Conservation (phyloP, 2,113 vertebrate species). For the Bettongia penicillata region DNA sequence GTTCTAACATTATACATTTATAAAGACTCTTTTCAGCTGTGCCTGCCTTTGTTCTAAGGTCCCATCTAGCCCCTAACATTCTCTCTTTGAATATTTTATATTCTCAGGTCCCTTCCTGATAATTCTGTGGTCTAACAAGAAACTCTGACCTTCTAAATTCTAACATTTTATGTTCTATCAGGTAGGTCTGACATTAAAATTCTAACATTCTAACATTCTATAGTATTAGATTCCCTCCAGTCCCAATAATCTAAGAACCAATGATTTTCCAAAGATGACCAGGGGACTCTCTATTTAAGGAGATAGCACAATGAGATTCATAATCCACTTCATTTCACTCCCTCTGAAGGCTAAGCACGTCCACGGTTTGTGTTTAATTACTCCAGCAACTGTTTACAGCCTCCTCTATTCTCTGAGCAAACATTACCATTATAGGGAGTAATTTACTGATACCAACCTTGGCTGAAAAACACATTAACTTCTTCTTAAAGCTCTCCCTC, state of each 20-base stretch:
- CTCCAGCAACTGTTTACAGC: slow-evolving; percentile 73
- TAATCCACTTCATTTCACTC: background rate
- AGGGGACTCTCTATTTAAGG: background rate
- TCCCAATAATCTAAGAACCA: background rate
- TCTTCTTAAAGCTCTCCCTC: background rate
- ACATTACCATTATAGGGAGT: slow-evolving; percentile 73
- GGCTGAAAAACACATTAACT: slow-evolving; percentile 34
- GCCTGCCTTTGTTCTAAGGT: background rate
- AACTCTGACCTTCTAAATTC: background rate
- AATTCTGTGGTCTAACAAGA: background rate
- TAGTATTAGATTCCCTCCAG: background rate
- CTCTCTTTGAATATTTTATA: background rate
- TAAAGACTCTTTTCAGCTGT: background rate
- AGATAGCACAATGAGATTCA: fast-evolving
- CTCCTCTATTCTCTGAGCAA: slow-evolving; percentile 74
- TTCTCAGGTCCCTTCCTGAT: background rate
- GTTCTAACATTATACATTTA: background rate
- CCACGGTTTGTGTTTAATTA: slow-evolving; percentile 69
- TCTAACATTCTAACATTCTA: background rate
- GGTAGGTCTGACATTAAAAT: background rate
- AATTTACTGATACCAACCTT: slow-evolving; percentile 65
- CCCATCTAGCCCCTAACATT: background rate
- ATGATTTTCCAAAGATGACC: background rate
- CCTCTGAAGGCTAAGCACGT: slow-evolving; percentile 48
- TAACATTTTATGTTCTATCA: background rate